These are phyloP conservation scores for Ditylenchus dipsaci DNA, from an alignment of 1,140 invertebrate species.

Conservation along the genomic window DNA sequence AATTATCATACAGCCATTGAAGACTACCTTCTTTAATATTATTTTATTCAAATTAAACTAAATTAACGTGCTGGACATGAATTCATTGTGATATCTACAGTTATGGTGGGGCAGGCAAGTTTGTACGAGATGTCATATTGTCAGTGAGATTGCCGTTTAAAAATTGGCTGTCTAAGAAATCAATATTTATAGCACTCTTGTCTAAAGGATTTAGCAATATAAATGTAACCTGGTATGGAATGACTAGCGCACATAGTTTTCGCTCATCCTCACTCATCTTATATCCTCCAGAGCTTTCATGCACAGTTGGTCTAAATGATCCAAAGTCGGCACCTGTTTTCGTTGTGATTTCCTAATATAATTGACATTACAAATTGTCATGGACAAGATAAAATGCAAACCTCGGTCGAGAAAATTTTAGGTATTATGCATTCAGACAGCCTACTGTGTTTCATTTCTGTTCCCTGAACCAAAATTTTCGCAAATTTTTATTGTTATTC, in stretches of 20 bases:
- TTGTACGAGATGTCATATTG: no score
- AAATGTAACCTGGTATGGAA: constrained; percentile 32
- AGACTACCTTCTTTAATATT: no score
- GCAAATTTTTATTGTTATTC: not conserved
- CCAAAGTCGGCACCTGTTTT: constrained; percentile 40
- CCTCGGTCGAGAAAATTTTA: constrained; percentile 1
- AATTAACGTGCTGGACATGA: not conserved
- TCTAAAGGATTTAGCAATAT: constrained; percentile 26
- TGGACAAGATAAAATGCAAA: constrained; percentile 23
- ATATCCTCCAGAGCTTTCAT: constrained; percentile 30
- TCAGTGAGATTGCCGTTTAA: constrained; percentile 31
- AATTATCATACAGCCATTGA: no score
- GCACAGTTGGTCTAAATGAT: constrained; percentile 36
- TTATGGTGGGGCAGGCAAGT: no score
- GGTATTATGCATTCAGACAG: constrained; percentile 41
- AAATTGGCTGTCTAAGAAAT: no score
- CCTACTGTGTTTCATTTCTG: constrained; percentile 22
- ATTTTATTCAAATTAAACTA: no score
- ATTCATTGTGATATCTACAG: not conserved
- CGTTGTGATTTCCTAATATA: constrained; percentile 6
- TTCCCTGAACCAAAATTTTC: constrained; percentile 5
- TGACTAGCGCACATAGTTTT: constrained; percentile 38
- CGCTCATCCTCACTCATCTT: constrained; percentile 33
- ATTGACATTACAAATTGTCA: no score
- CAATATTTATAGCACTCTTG: no score